phyloP scores from a whole-genome alignment of 2,797 vertebrate genomes.

The Galaxias olidus region DNA sequence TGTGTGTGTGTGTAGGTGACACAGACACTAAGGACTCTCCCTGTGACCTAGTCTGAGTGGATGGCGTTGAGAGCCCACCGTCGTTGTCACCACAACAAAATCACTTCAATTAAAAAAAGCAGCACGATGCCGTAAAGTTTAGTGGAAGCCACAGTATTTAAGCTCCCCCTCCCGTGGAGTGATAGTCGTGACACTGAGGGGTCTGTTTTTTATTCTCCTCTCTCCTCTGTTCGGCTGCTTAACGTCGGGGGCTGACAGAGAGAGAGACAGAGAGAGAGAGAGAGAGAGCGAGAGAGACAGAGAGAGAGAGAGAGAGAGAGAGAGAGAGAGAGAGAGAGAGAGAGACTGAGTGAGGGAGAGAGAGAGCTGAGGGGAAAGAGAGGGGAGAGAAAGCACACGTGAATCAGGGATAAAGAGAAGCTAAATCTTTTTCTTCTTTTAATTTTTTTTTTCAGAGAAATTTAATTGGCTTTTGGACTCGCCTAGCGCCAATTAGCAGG shows the following conservation, averaged over 20 bases:
- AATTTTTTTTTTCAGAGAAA: constrained; percentile 37
- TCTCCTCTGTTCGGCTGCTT: constrained; percentile 19
- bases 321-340: constrained; percentile 4
- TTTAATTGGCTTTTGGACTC: constrained; percentile 72
- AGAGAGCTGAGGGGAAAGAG: neutral
- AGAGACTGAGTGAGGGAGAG: constrained; percentile 17
- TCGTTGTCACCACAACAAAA: constrained; percentile 29
- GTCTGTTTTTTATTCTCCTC: constrained; percentile 26
- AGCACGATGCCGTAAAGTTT: constrained; percentile 28
- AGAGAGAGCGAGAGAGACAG: constrained; percentile 13
- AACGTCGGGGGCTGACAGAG: constrained; percentile 15
- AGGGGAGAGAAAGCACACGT: neutral
- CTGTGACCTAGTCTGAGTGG: too few relatives aligned
- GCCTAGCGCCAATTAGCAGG: constrained; percentile 69
- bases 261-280: constrained; percentile 1
- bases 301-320: neutral
- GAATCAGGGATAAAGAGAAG: constrained; percentile 51
- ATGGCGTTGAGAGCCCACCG: constrained; percentile 27
- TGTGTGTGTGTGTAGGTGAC: too few relatives aligned
- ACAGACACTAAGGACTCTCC: too few relatives aligned
- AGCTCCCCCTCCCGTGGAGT: constrained; percentile 46
- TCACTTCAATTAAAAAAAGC: constrained; percentile 9
- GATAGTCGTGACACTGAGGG: constrained; percentile 41
- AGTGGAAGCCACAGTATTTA: constrained; percentile 30
- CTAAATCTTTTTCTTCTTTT: constrained; percentile 18